phyloP scores from a whole-genome alignment of 2,888 invertebrate species.

The Aproaerema taeniolella region DNA sequence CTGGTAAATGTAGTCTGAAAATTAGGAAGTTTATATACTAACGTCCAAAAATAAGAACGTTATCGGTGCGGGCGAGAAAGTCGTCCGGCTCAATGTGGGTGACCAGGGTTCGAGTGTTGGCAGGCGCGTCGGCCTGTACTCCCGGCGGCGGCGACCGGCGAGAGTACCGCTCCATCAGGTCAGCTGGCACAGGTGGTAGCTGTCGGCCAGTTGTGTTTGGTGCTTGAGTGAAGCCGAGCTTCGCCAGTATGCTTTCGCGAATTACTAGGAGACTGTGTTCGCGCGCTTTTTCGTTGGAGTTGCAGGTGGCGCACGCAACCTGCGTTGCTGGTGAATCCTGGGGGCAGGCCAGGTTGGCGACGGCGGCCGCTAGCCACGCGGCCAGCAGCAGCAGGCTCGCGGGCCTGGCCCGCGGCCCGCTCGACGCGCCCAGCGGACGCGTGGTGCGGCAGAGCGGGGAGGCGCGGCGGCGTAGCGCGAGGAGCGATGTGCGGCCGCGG shows the following conservation, averaged over 20 bases:
- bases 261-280: constrained; percentile 79
- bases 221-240: constrained; percentile 78
- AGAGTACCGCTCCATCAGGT: constrained; percentile 70
- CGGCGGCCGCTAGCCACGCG: constrained; percentile 67
- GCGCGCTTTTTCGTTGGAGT: constrained; percentile 75
- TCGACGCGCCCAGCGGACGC: constrained; percentile 75
- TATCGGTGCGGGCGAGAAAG: constrained; percentile 82
- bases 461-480: constrained; percentile 71
- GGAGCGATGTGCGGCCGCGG: constrained; percentile 68
- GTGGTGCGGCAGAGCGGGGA: constrained; percentile 74
- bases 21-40: constrained; percentile 59
- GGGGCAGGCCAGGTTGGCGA: constrained; percentile 60
- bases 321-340: constrained; percentile 48
- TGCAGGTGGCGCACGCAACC: constrained; percentile 73
- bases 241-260: constrained; percentile 80
- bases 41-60: constrained; percentile 83
- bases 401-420: constrained; percentile 77
- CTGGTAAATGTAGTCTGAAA: constrained; percentile 31
- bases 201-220: constrained; percentile 80
- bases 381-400: constrained; percentile 75
- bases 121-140: constrained; percentile 79
- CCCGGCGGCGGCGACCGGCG: constrained; percentile 74
- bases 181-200: constrained; percentile 76
- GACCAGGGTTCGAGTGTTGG: constrained; percentile 68
- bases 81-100: constrained; percentile 80